Base-by-base conservation (phyloP, 1,140 invertebrate genomes). In the Aphidius ervi region DNA sequence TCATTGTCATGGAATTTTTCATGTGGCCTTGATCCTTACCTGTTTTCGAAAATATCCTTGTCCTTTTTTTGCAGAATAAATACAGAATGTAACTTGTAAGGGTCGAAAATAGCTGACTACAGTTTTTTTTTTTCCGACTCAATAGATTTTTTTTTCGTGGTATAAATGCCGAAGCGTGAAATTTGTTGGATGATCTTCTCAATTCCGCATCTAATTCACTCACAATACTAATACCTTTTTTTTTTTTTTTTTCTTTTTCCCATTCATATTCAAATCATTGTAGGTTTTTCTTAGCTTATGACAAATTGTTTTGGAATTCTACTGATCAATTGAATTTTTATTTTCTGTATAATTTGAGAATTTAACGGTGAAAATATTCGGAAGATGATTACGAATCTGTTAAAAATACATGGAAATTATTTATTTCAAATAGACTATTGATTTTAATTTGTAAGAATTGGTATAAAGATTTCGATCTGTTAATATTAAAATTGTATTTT, bases 181-280 rank as follows among this genome's bases (percentile, higher is more conserved):
- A 68, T 66, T 66, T 60, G 50, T 62, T 56, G 59, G 61, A 62
- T 57, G 53, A 39, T 50, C 66, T 54, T 58, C 48, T 50, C 52
- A 62, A 45, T 66, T 62, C 59, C 59, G 48, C 48, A 48, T 50
- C 58, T 64, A 61, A 64, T 61, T 57, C 59, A 31, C 63, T 58
- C 56, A 66, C 59, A 63, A 66, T 62, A 60, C 59, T 58, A 43
- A 59, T 46, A 40, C 50, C 50, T 61, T 55, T 40, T 43, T 55
- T 23, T 31, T 23, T 31, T 20, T 37, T 39, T 37, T 52, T 23
- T 52, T 5, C 31, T 41, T 54, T 42, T 54, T 41, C 4, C 10
- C 10, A 9, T 41, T 54, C 52, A 41, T 40, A n/a, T 39, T 40
- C 43, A 6, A 9, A 40, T 39, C 40, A 6, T 40, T 40, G 37